Percentiles rank a stretch among this genome's conserved stretches.
These are phyloP conservation scores for Hyla sarda DNA, from an alignment of 2,113 vertebrate species.

Conservation along the genomic window DNA sequence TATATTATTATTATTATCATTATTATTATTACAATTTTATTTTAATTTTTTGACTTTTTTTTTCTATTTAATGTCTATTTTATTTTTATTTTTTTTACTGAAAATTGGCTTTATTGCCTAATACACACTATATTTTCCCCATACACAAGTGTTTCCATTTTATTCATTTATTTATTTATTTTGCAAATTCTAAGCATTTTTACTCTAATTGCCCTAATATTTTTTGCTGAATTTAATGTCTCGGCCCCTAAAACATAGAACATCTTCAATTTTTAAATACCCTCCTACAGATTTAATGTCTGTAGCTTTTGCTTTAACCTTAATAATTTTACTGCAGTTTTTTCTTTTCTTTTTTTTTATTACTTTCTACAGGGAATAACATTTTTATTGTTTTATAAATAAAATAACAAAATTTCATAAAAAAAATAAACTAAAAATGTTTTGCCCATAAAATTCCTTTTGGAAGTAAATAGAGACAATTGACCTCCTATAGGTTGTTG, in stretches of 20 bases:
- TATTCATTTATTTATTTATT: not conserved
- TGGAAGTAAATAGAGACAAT: constrained; percentile 12
- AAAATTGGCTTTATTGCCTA: not conserved
- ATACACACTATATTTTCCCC: not conserved
- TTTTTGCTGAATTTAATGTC: not conserved
- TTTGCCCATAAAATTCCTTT: not conserved
- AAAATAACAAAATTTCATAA: constrained; percentile 15
- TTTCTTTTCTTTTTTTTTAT: not conserved
- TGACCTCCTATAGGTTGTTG: not conserved
- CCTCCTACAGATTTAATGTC: constrained; percentile 19
- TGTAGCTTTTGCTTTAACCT: not conserved
- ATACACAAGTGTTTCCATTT: not conserved
- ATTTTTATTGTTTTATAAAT: not conserved
- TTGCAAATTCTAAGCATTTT: constrained; percentile 7
- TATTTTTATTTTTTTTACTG: no score
- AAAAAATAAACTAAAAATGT: not conserved
- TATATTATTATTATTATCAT: no score
- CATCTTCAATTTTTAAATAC: constrained; percentile 27
- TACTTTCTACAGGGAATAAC: not conserved
- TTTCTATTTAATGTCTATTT: no score
- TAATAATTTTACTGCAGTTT: not conserved
- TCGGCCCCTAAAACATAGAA: not conserved
- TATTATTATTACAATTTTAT: no score
- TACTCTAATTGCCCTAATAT: constrained; percentile 15
- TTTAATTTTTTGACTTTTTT: no score